Base-by-base conservation (phyloP, 2,113 vertebrate species). In the Phrynosoma platyrhinos region DNA sequence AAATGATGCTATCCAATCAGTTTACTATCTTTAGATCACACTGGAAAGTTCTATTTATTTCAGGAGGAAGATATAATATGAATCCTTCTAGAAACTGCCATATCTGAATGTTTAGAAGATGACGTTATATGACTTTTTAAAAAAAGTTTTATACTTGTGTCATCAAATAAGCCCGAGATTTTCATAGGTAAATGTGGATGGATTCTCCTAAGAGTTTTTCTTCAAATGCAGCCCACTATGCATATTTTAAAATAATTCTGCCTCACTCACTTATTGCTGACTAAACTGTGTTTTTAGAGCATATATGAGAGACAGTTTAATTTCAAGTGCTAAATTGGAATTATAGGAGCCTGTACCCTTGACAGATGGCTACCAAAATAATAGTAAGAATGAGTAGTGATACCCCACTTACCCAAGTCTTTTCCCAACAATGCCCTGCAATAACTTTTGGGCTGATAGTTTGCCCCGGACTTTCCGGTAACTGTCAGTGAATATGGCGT, bases 401-500 rank as follows among this genome's bases (percentile, higher is more conserved):
- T 66, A 1, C 0, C 36, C 71, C 5, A 87, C 98, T 96, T 95
- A 99, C 99, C 97, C 95, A 0, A 98, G 95, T 78, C 98, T 95
- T 94, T 98, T 98, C 84, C 96, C 98, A 97, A 98, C 97, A 91
- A 99, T 97, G 79, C 97, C 98, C 95, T 99, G 98, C 7, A 99
- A 95, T 89, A 98, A 97, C 90, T 98, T 98, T 84, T 98, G 97
- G 87, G 98, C 98, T 0, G 98, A 99, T 89, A 99, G 97, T 91
- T 99, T 98, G 53, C 98, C 97, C 92, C 99, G 96, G 89, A 99
- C 97, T 86, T 98, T 99, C 87, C 98, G 97, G 95, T 99, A 99
- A 92, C 97, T 97, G 94, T 98, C 98, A 0, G 98, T 98, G 91
- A 99, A 99, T 93, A 99, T 98, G 95, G 98, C 98, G 0, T 99